Evolutionary conservation across 2,888 invertebrate species (phyloP).

Genomic region (Tuberolachnus salignus): DNA sequence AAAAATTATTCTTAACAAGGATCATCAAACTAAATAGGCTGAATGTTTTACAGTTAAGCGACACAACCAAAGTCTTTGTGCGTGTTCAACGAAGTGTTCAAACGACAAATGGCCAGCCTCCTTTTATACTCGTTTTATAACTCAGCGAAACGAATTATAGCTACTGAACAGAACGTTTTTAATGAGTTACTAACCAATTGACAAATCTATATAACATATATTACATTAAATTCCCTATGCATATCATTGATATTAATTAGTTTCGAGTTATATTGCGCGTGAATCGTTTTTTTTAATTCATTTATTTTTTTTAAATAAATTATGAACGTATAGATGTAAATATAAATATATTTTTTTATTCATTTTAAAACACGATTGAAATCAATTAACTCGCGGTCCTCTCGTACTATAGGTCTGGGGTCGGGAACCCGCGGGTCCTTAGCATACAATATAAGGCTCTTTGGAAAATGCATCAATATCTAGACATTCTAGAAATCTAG

Average conservation of each 20-base stretch:
- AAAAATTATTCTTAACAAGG: background rate
- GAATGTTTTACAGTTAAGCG: constrained; percentile 40
- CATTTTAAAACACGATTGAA: no score
- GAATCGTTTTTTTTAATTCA: background rate
- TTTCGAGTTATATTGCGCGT: constrained; percentile 21
- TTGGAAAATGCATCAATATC: no score
- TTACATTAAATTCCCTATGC: background rate
- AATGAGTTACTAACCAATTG: constrained; percentile 43
- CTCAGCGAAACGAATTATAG: constrained; percentile 16
- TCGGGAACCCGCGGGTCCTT: no score
- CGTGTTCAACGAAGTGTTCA: constrained; percentile 31
- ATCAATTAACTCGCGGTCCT: no score
- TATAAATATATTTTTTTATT: no score
- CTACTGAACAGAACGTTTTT: constrained; percentile 18
- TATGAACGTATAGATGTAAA: no score
- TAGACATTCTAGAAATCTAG: no score
- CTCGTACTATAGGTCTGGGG: no score
- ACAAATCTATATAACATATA: constrained; percentile 29
- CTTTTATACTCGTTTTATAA: constrained; percentile 45
- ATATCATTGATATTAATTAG: constrained; percentile 25
- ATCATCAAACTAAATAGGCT: constrained; percentile 29
- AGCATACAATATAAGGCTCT: no score
- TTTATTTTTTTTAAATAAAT: no score
- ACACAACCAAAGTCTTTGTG: constrained; percentile 35
- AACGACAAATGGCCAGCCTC: constrained; percentile 35